Evolutionary conservation across 1,140 invertebrate genomes (phyloP).

Genomic region (Gryllus bimaculatus): DNA sequence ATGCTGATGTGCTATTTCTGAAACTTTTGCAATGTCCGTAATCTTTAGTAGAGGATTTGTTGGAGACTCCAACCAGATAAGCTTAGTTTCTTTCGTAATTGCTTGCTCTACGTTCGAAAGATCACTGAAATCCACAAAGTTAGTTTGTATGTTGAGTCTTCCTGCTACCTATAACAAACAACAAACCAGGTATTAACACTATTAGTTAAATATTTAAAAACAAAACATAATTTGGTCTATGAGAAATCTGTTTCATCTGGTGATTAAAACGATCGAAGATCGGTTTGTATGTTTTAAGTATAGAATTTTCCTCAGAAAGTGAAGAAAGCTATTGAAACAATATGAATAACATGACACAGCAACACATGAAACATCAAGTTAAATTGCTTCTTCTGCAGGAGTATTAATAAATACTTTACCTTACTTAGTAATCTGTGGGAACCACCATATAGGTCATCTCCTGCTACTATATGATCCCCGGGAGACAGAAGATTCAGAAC

Average conservation of each 20-base stretch:
- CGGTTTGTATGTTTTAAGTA: no score
- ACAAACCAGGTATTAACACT: no score
- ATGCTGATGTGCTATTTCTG: conserved; percentile 51
- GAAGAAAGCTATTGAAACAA: no score
- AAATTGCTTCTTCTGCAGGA: no score
- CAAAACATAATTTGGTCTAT: no score
- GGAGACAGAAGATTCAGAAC: conserved; percentile 61
- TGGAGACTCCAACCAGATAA: conserved; percentile 95
- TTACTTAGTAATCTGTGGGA: conserved; percentile 56
- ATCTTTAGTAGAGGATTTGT: conserved; percentile 95
- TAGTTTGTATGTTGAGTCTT: conserved; percentile 58
- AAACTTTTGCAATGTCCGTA: conserved; percentile 73
- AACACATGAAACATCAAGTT: no score
- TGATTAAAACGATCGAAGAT: no score
- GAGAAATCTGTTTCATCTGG: no score
- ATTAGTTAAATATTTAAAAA: no score
- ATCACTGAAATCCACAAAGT: conserved; percentile 74
- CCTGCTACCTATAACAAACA: conserved; percentile 40
- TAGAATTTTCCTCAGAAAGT: no score
- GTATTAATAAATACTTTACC: not conserved
- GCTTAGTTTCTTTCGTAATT: conserved; percentile 78
- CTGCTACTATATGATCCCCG: conserved; percentile 86
- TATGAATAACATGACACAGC: no score
- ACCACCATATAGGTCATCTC: conserved; percentile 94
- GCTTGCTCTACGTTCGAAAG: conserved; percentile 53